Percentiles rank a stretch among this genome's conserved stretches.
Evolutionary conservation across 2,113 vertebrate genomes (phyloP).

Genomic region (Ictalurus punctatus): DNA sequence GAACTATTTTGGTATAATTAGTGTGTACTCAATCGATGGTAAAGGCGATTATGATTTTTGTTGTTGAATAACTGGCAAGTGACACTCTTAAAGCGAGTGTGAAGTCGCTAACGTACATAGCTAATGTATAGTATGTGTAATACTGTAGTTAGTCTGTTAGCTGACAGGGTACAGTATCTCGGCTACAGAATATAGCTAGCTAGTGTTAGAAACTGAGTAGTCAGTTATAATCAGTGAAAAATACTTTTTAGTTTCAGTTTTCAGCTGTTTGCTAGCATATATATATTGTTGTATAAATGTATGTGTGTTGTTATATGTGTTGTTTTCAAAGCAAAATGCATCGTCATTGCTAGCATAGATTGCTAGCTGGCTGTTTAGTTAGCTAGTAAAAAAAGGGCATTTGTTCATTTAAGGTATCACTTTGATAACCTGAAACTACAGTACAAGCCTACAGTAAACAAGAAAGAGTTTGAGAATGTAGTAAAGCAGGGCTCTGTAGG

Average conservation of each 20-base stretch:
- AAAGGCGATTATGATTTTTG: neutral
- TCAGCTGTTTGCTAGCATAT: neutral
- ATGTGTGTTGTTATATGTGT: too few relatives aligned
- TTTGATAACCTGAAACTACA: conserved; percentile 55
- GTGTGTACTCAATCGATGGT: neutral
- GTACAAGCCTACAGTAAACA: neutral
- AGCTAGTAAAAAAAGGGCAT: neutral
- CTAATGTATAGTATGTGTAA: neutral
- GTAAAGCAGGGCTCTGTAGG: conserved; percentile 40
- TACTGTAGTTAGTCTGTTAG: neutral
- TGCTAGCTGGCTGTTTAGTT: neutral
- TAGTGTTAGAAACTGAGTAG: neutral
- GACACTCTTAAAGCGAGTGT: neutral
- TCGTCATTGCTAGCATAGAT: neutral
- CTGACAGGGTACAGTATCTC: neutral
- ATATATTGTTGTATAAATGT: neutral
- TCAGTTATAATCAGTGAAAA: neutral
- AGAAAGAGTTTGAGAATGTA: conserved; percentile 47
- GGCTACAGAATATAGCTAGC: neutral
- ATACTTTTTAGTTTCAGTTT: neutral
- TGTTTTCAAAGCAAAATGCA: conserved; percentile 6
- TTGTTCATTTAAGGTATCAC: conserved; percentile 13
- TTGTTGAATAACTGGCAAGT: neutral
- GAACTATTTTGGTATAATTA: neutral
- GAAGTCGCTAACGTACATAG: neutral